Base-by-base conservation (phyloP, 2,888 invertebrate genomes). In the Smittia sp. region DNA sequence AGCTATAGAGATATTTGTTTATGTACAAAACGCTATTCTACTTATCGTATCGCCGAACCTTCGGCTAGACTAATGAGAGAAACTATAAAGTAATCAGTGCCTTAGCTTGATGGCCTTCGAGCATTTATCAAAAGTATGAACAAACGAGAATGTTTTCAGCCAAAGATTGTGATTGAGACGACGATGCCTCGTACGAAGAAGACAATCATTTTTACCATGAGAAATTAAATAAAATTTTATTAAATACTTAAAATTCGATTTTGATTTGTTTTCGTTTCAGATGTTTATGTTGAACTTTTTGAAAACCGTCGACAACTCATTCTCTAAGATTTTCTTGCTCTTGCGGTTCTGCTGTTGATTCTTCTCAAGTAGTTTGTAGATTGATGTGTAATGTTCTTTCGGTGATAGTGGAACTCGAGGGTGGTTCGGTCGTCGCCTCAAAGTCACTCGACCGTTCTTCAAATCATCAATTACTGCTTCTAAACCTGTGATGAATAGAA, bases 401-500 rank as follows among this genome's bases (percentile, higher is more conserved):
- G 54, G 54, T 27, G 70, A 58, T 18, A 15, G 13, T 77, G 81
- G 79, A 9, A 82, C 78, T 76, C 79, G 80, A 78, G 80, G 81
- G 67, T 32, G 32, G 32, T 32, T 32, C 3, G 80, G 81, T 22
- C 81, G 81, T 68, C 80, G 80, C 65, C 82, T 78, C 65, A 82
- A 76, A 15, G 82, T 82, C 22, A 82, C 81, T 69, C 79, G 80
- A 25, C 82, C 82, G 69, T 81, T 81, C 77, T 81, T 81, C 15
- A 82, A 78, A 76, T 82, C 81, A 18, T 80, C 79, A 63, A 82
- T 80, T 79, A 82, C 77, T 81, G 82, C 81, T 81, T 82, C 82
- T 81, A 82, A 78, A 82, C 82, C 82, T 82, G 75, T 24, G 76
- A 75, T 1, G 77, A 76, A 38, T 66, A 66, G 63, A 52, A 72